phyloP scores from a whole-genome alignment of 2,888 invertebrate genomes.

The Allolobophora icterica region DNA sequence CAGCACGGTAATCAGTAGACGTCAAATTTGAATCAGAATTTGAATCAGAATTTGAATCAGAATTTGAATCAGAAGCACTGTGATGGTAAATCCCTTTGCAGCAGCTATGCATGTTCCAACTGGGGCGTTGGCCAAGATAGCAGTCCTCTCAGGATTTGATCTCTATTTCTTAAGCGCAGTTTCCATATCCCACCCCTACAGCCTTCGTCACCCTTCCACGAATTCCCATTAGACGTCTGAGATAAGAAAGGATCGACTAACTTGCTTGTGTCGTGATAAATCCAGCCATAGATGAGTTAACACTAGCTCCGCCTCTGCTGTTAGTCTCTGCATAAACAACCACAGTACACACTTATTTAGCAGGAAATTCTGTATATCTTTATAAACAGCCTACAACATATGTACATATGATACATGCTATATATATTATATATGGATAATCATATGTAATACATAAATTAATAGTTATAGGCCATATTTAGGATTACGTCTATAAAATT shows the following conservation, averaged over 20 bases:
- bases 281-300: not conserved
- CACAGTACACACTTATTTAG: not conserved
- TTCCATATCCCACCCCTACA: not conserved
- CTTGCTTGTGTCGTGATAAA: conserved; percentile 10
- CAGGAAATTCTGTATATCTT: too few species aligned
- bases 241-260: not conserved
- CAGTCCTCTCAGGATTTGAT: not conserved
- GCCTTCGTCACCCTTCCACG: not conserved
- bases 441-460: too few species aligned
- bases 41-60: too few species aligned
- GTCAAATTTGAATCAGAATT: too few species aligned
- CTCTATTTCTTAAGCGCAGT: not conserved
- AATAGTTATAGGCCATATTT: too few species aligned
- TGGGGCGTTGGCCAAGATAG: not conserved
- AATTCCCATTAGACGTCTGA: not conserved
- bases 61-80: too few species aligned
- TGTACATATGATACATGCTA: too few species aligned
- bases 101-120: not conserved
- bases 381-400: too few species aligned
- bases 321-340: not conserved
- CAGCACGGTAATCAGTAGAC: too few species aligned
- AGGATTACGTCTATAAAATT: too few species aligned
- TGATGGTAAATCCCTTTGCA: too few species aligned
- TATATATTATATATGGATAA: too few species aligned
- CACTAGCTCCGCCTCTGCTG: not conserved